Evolutionary conservation across 92 coral and sea anemone species (phyloP), one percentile per base, ranked within the genome.

Genomic region (Zoanthus sociatus): DNA sequence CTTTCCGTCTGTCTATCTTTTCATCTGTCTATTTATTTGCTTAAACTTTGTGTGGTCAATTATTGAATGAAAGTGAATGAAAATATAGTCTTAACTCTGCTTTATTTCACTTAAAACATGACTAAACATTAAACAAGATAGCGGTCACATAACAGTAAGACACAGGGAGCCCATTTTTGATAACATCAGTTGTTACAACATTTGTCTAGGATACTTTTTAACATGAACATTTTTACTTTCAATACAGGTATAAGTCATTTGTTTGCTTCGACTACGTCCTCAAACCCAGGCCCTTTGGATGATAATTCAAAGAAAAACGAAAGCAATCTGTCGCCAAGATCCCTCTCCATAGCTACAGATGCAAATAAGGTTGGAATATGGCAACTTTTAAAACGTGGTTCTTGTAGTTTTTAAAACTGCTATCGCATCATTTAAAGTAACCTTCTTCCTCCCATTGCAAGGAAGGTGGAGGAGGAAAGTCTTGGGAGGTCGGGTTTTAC

Each of bases 211-310:
- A 18, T 58, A 58, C 64, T 15, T 4, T 7, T 42, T 44, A 3
- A 14, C 20, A 58, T 0, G 2, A 58, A 58, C 64, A 15, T n/a
- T 73, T 6, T 15, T 13, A 0, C 47, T 75, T 1, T 69, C 20
- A 50, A 21, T 16, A 3, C 79, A 96, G 99, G 99, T 72, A 72
- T 92, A 75, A 93, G 95, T 30, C 99, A 96, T 91, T 92, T 96
- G 78, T 96, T 93, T 74, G 97, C 92, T 15, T 96, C 99, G 50
- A 78, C 88, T 37, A 84, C 87, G 10, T 88, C 90, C 45, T 89
- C 87, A 76, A 96, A 96, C 84, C 99, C 99, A 18, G 99, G 99
- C 30, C 99, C 99, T 20, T 77, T 96, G 90, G 99, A 96, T 61
- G 73, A 83, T 2, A 73, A 75, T 42, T 95, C 98, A 21, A 44